These are phyloP conservation scores for Stenopsyche tienmushanensis DNA, from an alignment of 1,140 invertebrate species.

Conservation along the genomic window DNA sequence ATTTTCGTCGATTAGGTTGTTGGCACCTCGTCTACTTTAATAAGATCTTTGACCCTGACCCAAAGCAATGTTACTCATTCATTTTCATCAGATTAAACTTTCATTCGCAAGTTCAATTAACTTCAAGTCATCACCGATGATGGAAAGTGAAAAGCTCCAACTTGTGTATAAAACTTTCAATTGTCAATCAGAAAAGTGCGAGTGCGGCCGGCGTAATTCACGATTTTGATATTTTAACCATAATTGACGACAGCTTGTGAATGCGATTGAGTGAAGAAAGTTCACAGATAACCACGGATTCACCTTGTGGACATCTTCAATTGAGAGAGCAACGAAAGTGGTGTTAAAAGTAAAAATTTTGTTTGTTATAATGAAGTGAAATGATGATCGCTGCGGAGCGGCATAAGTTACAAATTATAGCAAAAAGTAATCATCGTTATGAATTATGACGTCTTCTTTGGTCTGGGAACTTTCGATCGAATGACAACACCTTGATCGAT, in stretches of 20 bases:
- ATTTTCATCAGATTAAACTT: slow-evolving; percentile 1
- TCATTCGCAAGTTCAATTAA: slow-evolving; percentile 3
- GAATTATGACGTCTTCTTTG: neutral
- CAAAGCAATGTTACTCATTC: neutral
- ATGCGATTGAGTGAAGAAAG: neutral
- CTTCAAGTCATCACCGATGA: slow-evolving; percentile 1
- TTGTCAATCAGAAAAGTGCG: neutral
- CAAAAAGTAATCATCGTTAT: neutral
- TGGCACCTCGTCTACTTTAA: too few species aligned
- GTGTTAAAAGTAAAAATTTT: neutral
- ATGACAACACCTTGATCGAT: too few species aligned
- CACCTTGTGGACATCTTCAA: neutral
- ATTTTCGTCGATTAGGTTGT: too few species aligned
- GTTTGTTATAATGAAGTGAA: neutral
- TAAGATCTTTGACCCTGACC: neutral
- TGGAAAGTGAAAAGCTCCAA: slow-evolving; percentile 7
- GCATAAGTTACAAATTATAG: too few species aligned
- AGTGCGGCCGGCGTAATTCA: neutral
- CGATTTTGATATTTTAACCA: neutral
- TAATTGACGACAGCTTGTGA: slow-evolving; percentile 9
- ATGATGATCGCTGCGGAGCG: neutral
- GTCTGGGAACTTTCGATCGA: neutral
- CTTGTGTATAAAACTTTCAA: neutral
- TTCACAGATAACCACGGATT: neutral
- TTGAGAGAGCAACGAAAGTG: neutral